Evolutionary conservation across 2,888 invertebrate species (phyloP).

Genomic region (Galeruca laticollis): DNA sequence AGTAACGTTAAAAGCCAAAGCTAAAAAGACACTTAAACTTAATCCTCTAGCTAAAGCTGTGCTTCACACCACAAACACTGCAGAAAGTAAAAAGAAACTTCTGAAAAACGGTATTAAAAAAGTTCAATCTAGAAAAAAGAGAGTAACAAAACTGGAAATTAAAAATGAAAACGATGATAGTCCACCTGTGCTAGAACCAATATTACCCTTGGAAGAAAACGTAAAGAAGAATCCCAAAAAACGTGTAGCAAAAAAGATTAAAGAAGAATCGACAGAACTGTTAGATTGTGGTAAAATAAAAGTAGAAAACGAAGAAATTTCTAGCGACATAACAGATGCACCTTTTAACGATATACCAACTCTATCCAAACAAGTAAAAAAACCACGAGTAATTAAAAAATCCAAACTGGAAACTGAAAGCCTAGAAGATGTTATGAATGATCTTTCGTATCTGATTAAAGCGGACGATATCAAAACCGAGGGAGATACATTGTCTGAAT

Average conservation of each 20-base stretch:
- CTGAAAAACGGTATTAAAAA: slow-evolving; percentile 62
- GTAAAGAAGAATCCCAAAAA: slow-evolving; percentile 51
- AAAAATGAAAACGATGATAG: slow-evolving; percentile 50
- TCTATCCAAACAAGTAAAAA: slow-evolving; percentile 45
- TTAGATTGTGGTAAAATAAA: slow-evolving; percentile 53
- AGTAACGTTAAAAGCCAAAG: slow-evolving; percentile 59
- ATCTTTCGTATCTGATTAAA: slow-evolving; percentile 58
- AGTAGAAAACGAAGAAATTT: slow-evolving; percentile 47
- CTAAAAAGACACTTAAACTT: slow-evolving; percentile 52
- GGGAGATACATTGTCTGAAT: slow-evolving; percentile 53
- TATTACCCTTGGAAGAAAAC: slow-evolving; percentile 57
- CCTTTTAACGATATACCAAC: slow-evolving; percentile 43
- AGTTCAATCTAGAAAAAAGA: slow-evolving; percentile 50
- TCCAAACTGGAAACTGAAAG: slow-evolving; percentile 53
- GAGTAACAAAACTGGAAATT: slow-evolving; percentile 16
- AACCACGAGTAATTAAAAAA: slow-evolving; percentile 45
- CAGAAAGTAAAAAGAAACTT: slow-evolving; percentile 59
- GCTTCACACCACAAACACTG: slow-evolving; percentile 57
- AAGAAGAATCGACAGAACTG: slow-evolving; percentile 44
- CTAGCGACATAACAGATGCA: slow-evolving; percentile 47
- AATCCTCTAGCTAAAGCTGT: slow-evolving; percentile 58
- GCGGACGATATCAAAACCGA: slow-evolving; percentile 56
- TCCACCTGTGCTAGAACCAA: slow-evolving; percentile 61
- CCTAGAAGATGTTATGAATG: slow-evolving; percentile 64
- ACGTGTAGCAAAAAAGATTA: slow-evolving; percentile 46